Evolutionary conservation across 1,140 invertebrate genomes (phyloP).

Genomic region (Bombus fervidus): DNA sequence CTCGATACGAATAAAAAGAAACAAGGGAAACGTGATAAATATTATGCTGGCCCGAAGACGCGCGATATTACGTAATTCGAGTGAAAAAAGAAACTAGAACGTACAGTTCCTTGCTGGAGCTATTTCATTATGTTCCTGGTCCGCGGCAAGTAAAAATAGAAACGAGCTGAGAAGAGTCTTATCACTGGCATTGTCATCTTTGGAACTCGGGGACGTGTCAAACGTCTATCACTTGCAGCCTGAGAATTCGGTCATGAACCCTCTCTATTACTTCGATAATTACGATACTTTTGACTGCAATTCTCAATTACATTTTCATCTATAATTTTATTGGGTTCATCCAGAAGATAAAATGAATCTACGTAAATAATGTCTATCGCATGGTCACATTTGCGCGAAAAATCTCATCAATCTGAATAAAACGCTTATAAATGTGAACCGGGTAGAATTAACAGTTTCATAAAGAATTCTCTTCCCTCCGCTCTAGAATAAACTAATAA

Average conservation of each 20-base stretch:
- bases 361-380: too few species aligned
- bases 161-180: conserved; percentile 38
- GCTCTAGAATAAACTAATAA: neutral
- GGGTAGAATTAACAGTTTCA: neutral
- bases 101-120: conserved; percentile 25
- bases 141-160: conserved; percentile 47
- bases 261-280: too few species aligned
- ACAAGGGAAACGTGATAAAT: conserved; percentile 22
- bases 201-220: conserved; percentile 13
- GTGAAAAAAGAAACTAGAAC: conserved; percentile 35
- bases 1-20: neutral
- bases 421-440: too few species aligned
- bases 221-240: conserved; percentile 4
- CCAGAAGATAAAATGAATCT: too few species aligned
- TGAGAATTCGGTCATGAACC: conserved; percentile 13
- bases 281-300: too few species aligned
- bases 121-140: conserved; percentile 2
- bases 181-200: conserved; percentile 28
- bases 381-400: too few species aligned
- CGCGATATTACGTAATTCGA: conserved; percentile 37
- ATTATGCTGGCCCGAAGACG: conserved; percentile 7
- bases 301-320: too few species aligned
- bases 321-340: too few species aligned
- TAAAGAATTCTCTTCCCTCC: neutral
- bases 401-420: too few species aligned